Base-by-base conservation (phyloP, 2,797 vertebrate species). In the Hapalemur alaotrensis region DNA sequence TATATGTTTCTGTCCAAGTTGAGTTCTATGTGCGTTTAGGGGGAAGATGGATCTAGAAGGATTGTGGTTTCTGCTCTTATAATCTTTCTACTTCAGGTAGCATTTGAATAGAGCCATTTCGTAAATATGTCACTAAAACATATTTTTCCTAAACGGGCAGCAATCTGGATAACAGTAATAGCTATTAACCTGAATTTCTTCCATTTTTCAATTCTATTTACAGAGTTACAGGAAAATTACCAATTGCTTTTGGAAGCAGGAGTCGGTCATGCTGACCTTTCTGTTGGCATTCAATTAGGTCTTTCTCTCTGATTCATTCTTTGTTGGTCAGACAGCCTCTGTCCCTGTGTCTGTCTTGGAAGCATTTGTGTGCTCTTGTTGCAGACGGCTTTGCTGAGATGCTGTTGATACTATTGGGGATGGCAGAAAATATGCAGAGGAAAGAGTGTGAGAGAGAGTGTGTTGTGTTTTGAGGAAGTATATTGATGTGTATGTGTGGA, bases 141-240 rank as follows among this genome's bases (percentile, higher is more conserved):
- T 83, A n/a, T 73, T 92, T 84, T 84, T 87, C 52, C 41, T 87
- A 94, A 96, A 90, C 28, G 12, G 50, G 54, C 52, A 72, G 52
- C 78, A 46, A 82, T 84, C 67, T 96, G 50, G 83, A 54, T 89
- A 91, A 91, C 93, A 89, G 81, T 38, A 78, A 52, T 63, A 79
- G 89, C 69, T 70, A 94, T 95, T 93, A 67, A 86, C 73, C 95
- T 83, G 78, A 88, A 93, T 86, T 88, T 92, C 76, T 94, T 76
- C 43, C 57, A 65, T 81, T 69, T 69, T 46, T 84, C 25, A 84
- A 6, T 89, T 92, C 92, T 96, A 65, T 96, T 96, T 96, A 84
- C 20, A 72, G 79, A 93, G 80, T n/a, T 70, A 17, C 59, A 78
- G 65, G 95, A 87, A 87, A 92, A 93, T 79, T 65, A 75, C 63